Conservation (phyloP, 2,113 vertebrate species). For the Xerus inauris region DNA sequence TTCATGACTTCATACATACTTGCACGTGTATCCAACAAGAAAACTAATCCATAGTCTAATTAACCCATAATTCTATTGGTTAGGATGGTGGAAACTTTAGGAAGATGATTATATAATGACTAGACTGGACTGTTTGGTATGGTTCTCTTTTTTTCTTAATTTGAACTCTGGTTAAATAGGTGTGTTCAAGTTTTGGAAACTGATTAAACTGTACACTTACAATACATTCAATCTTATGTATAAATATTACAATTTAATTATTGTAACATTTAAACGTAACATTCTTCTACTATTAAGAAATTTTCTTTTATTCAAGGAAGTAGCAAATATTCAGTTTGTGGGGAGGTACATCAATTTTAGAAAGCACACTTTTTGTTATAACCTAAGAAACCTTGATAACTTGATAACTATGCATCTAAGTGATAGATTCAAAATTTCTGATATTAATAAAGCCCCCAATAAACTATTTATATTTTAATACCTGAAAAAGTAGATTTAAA, state of each 20-base stretch:
- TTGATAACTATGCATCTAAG: neutral
- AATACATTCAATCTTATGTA: neutral
- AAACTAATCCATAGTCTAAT: neutral
- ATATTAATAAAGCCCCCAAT: neutral
- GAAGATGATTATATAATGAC: neutral
- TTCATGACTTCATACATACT: neutral
- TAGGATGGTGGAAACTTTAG: neutral
- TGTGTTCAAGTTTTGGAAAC: neutral
- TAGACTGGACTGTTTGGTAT: neutral
- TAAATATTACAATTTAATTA: neutral
- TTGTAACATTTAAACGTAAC: neutral
- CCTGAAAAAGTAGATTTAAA: neutral
- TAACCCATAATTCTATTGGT: neutral
- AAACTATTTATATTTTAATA: constrained; percentile 21
- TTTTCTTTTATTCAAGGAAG: neutral
- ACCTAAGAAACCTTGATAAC: neutral
- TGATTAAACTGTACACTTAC: neutral
- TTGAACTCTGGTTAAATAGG: neutral
- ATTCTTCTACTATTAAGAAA: neutral
- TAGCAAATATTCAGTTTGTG: neutral
- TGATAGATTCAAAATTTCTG: neutral
- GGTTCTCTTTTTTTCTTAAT: neutral
- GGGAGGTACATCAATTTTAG: neutral
- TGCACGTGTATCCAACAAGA: neutral
- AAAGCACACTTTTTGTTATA: neutral